Base-by-base conservation (phyloP, 2,113 vertebrate species). In the Camelus bactrianus region DNA sequence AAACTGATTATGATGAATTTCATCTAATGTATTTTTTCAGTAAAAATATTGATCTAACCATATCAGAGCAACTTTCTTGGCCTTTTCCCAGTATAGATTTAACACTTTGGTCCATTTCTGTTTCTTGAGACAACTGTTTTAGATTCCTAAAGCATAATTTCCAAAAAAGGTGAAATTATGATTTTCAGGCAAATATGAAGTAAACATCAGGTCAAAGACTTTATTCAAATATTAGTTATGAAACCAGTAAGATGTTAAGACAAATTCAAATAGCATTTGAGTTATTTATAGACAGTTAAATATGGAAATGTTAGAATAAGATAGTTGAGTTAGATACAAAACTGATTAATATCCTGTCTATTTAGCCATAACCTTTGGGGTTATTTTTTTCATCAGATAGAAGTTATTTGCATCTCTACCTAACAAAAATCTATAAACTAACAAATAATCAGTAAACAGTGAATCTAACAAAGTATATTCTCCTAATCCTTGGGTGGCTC, bases 41-140 rank as follows among this genome's bases (percentile, higher is more conserved):
- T 17, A 85, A 91, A 3, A 94, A 76, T 85, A 73, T 89, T 64
- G 35, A 80, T 65, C 13, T 96, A 35, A 58, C 10, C 24, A 83
- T 62, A 89, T 92, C 87, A 93, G 42, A 95, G 17, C 24, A 81
- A 60, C n/a, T 64, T n/a, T 22, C 0, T 35, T 35, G 35, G 1
- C 20, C 32, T 58, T 93, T 85, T 38, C 12, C 24, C 26, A n/a
- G 4, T 2, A 60, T 1, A 64, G 9, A 42, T 22, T 76, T 83
- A 52, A 73, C 42, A 30, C 24, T 87, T 42, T 14, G 12, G 19
- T 83, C 26, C 7, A 64, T 35, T 92, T 96, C 28, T 69, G 6
- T 85, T 88, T 87, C 77, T 79, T 93, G 24, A 92, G 17, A 10
- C 54, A 91, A 69, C n/a, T 85, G 13, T 83, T 95, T 91, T 73